Evolutionary conservation across 2,888 invertebrate genomes (phyloP), one percentile per base, ranked within the genome.

Genomic region (Amiota mariae): DNA sequence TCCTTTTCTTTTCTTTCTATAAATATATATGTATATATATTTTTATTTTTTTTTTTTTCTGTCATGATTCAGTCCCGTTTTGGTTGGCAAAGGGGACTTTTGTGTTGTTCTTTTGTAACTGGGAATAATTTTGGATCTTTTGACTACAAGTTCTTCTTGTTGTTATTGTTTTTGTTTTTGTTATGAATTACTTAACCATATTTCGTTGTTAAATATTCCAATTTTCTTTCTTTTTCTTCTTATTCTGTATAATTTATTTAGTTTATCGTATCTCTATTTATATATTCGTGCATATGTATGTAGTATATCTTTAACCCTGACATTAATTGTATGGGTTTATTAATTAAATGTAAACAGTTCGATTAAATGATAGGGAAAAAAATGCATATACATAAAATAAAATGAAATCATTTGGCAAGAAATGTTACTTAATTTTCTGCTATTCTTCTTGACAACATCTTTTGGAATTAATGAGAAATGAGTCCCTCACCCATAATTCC

Each of bases 91-190:
- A 2, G 6, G 36, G 24, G 24, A 24, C 3, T 36, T 36, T 36
- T 36, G 36, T 36, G 36, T 36, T 36, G 36, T 36, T 36, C 36
- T 36, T 36, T 0, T 36, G 24, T 46, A 8, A 20, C 20, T 59
- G 46, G 63, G 63, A 63, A 36, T 63, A 63, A 63, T 63, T 63
- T 63, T 36, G 36, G 24, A 54, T 54, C 54, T 54, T 54, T 6
- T 63, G 24, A n/a, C 54, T 54, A 36, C 36, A 36, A 36, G 54
- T 54, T 54, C 2, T 46, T 36, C 11, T 13, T 63, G 63, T 36
- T 36, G 63, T 63, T 63, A 63, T 51, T n/a, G n/a, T 63, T 18
- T 20, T 36, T 63, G 61, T 63, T 63, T 24, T 63, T 63, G 63
- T 63, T 63, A 63, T 54, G 56, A 46, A 70, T 56, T 36, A 20